Evolutionary conservation across 2,888 invertebrate species (phyloP).

Genomic region (Julus scanicus): DNA sequence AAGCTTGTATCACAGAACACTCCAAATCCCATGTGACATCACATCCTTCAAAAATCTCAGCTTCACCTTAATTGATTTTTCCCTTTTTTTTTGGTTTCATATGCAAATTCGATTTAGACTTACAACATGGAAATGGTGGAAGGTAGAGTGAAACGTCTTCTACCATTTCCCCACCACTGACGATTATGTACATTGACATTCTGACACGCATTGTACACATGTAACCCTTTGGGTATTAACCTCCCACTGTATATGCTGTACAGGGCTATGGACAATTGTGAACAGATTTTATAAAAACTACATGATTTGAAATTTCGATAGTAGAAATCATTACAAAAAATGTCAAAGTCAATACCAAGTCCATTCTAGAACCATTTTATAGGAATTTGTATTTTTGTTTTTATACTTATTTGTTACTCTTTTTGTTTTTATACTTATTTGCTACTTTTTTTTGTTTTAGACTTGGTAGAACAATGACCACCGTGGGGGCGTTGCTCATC

Average conservation of each 20-base stretch:
- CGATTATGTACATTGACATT: background rate
- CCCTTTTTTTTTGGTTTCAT: background rate
- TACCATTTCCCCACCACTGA: background rate
- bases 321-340: no score
- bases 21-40: background rate
- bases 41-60: background rate
- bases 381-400: background rate
- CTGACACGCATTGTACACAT: background rate
- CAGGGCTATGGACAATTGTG: no score
- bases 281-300: no score
- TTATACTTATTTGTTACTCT: background rate
- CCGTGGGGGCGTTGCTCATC: background rate
- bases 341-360: no score
- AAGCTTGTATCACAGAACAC: background rate
- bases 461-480: slow-evolving; percentile 46
- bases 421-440: background rate
- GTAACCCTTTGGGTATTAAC: no score
- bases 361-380: no score
- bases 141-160: background rate
- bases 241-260: no score
- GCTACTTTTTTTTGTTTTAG: background rate
- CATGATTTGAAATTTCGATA: no score
- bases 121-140: background rate
- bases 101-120: slow-evolving; percentile 3
- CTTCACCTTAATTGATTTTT: background rate